A percentile compares a stretch with the other conserved stretches of the same genome.
phyloP scores from a whole-genome alignment of 2,797 vertebrate species.

The Pseudomugil gertrudae region DNA sequence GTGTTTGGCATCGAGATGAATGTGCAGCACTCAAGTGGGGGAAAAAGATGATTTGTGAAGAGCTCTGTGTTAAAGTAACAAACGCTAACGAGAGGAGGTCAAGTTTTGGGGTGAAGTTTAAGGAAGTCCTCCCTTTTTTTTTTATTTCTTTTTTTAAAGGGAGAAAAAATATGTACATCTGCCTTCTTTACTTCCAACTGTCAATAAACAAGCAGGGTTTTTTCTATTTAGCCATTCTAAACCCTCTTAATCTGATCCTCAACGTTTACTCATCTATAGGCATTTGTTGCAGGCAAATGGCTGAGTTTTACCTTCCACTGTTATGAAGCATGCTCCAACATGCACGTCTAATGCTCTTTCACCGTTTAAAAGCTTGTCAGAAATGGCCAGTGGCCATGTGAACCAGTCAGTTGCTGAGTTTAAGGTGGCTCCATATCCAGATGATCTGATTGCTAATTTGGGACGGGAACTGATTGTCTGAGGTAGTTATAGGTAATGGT shows the following conservation, averaged over 20 bases:
- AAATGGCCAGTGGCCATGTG: constrained; percentile 60
- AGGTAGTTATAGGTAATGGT: no score
- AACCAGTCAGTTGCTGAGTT: constrained; percentile 26
- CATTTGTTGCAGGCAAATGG: constrained; percentile 41
- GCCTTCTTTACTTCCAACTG: not conserved
- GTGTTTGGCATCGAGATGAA: not conserved
- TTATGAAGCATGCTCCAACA: constrained; percentile 57
- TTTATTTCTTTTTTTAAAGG: not conserved
- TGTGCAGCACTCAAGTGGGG: no score
- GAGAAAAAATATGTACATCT: not conserved
- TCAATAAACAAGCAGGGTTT: constrained; percentile 1
- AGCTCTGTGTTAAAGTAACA: no score
- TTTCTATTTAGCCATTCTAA: constrained; percentile 8
- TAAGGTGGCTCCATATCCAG: constrained; percentile 28
- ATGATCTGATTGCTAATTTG: constrained; percentile 7
- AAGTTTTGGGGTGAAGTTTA: not conserved
- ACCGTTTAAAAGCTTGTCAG: constrained; percentile 53
- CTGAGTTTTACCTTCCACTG: constrained; percentile 36
- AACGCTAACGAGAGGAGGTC: not conserved
- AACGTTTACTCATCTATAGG: constrained; percentile 40
- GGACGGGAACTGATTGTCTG: not conserved
- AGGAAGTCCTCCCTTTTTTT: not conserved
- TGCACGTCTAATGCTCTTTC: constrained; percentile 44
- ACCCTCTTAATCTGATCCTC: constrained; percentile 6
- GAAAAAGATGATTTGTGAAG: no score